Evolutionary conservation across 2,113 vertebrate genomes (phyloP), one percentile per base, ranked within the genome.

Genomic region (Fregetta grallaria): DNA sequence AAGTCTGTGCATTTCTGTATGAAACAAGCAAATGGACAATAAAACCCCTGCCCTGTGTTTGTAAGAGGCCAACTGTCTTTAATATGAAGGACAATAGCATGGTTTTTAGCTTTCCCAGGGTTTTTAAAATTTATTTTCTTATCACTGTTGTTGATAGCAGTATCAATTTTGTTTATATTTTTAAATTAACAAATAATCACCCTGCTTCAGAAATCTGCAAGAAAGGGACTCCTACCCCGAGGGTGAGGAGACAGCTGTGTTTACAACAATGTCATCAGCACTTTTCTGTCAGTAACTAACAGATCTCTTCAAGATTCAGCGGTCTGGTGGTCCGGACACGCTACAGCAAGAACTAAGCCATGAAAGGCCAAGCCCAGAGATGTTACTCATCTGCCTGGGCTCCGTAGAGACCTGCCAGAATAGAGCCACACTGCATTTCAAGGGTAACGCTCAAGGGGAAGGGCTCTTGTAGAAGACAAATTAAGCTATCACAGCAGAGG

Each of bases 141-240:
- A 85, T 53, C 38, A 63, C 47, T 6, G 0, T 52, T 80, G 58
- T 68, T 73, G 71, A 94, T 59, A 78, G 86, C 22, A 50, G 23
- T 59, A 80, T 71, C 20, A 32, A 38, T 63, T 84, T 86, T 80
- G 55, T 63, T 93, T 92, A 34, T 65, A 44, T 59, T 89, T 90
- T 83, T 15, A 58, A 90, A 87, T 90, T 88, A 82, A 85, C 40
- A 90, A 92, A 95, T 79, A 78, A 86, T 79, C 59, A 80, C 32
- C 11, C 16, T 29, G 25, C 36, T 93, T 85, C 72, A 86, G 61
- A 90, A 90, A 92, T 59, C 53, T 75, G 34, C 38, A 79, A 77
- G 73, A 56, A 75, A 85, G 9, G 36, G 32, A 73, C n/a, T 71
- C 27, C 44, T 34, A 77, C 17, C 11, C 3, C 0, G 32, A 91